A percentile compares a stretch with the other conserved stretches of the same genome.
phyloP scores from a whole-genome alignment of 2,113 vertebrate species.

The Menura novaehollandiae region DNA sequence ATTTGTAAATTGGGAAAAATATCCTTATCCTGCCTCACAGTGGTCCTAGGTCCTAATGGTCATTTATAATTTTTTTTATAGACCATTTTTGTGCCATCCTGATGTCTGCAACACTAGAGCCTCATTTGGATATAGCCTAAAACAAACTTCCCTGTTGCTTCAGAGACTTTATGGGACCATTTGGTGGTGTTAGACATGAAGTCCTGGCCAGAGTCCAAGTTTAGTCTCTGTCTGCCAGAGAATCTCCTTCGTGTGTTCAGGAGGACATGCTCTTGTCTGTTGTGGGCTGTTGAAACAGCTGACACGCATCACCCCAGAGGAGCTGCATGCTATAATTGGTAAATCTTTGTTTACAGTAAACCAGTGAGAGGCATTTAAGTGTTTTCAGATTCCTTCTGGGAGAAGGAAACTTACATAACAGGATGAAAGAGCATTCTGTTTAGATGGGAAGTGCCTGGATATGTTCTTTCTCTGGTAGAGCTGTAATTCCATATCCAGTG shows the following conservation, averaged over 20 bases:
- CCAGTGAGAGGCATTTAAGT: neutral
- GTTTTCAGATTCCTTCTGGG: neutral
- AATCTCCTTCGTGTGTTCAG: neutral
- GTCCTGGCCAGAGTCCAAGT: neutral
- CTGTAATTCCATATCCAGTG: neutral
- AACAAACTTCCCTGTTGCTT: neutral
- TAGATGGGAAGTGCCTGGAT: neutral
- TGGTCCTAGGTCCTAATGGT: neutral
- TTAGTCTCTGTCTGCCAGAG: neutral
- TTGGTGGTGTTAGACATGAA: neutral
- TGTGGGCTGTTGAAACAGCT: neutral
- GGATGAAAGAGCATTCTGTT: neutral
- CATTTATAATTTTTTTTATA: neutral
- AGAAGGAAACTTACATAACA: neutral
- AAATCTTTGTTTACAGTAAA: neutral
- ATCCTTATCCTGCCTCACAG: neutral
- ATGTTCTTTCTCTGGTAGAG: neutral
- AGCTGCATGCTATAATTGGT: neutral
- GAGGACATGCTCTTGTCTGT: neutral
- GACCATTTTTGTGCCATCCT: neutral
- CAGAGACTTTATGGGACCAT: neutral
- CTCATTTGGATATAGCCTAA: neutral
- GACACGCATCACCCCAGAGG: neutral
- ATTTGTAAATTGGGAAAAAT: neutral
- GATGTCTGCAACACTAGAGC: neutral